phyloP scores from a whole-genome alignment of 2,797 vertebrate genomes.

The Mormyrops boulengeri region DNA sequence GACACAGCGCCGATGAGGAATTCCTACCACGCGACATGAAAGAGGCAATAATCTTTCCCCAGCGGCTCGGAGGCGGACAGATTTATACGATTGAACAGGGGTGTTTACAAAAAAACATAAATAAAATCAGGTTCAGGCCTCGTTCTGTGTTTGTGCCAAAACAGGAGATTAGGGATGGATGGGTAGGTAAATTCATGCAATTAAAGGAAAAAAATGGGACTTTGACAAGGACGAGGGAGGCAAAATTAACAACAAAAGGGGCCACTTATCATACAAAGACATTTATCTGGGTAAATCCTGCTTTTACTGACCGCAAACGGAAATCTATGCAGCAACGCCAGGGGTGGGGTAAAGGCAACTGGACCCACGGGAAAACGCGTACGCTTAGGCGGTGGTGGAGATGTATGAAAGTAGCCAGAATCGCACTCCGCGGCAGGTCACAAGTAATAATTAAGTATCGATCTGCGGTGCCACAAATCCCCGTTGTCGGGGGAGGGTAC shows the following conservation, averaged over 20 bases:
- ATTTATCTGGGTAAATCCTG: constrained; percentile 31
- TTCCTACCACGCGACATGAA: constrained; percentile 61
- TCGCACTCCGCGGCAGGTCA: constrained; percentile 14
- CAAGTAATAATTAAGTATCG: constrained; percentile 28
- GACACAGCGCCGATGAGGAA: constrained; percentile 60
- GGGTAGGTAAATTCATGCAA: constrained; percentile 48
- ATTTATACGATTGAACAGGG: constrained; percentile 65
- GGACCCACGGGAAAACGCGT: constrained; percentile 3
- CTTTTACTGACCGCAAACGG: constrained; percentile 29
- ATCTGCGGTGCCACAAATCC: constrained; percentile 22
- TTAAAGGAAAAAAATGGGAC: constrained; percentile 44
- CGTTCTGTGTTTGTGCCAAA: constrained; percentile 51
- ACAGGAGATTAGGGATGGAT: constrained; percentile 40
- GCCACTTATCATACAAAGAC: constrained; percentile 32
- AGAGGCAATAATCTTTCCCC: constrained; percentile 64
- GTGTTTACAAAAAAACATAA: constrained; percentile 46
- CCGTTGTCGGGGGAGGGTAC: background rate
- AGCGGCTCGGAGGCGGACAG: constrained; percentile 56
- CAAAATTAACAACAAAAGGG: constrained; percentile 37
- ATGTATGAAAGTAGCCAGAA: background rate
- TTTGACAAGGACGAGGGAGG: constrained; percentile 43
- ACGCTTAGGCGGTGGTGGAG: background rate
- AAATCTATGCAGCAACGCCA: constrained; percentile 11
- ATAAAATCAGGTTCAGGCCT: constrained; percentile 29
- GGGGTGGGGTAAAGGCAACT: constrained; percentile 1